These are phyloP conservation scores for Trichonephila clavipes DNA, from an alignment of 1,140 invertebrate genomes.

Conservation along the genomic window DNA sequence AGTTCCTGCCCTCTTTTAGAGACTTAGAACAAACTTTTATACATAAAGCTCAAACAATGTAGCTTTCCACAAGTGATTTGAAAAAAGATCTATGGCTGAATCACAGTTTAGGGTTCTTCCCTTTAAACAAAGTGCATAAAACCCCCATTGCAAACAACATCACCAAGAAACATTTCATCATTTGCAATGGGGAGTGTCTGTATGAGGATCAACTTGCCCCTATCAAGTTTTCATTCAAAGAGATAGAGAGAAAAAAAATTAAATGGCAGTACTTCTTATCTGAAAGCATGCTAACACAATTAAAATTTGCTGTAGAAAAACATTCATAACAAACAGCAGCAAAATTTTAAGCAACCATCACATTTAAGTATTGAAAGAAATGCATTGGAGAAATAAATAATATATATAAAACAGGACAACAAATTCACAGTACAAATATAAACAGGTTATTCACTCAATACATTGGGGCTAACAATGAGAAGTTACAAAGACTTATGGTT, in stretches of 20 bases:
- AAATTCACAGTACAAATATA: constrained; percentile 7
- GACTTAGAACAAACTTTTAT: constrained; percentile 61
- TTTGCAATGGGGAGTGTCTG: neutral
- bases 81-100: constrained; percentile 36
- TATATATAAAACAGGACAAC: neutral
- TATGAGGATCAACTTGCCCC: neutral
- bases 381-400: constrained; percentile 49
- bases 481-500: neutral
- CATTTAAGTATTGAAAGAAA: constrained; percentile 46
- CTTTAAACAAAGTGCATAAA: constrained; percentile 30
- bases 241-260: neutral
- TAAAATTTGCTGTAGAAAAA: constrained; percentile 21
- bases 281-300: constrained; percentile 27
- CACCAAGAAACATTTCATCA: constrained; percentile 24
- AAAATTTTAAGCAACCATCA: neutral
- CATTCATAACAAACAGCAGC: constrained; percentile 22
- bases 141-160: constrained; percentile 1
- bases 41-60: constrained; percentile 72
- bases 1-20: constrained; percentile 44
- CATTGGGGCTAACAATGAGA: neutral
- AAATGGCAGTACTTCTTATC: neutral
- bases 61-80: constrained; percentile 18
- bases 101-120: constrained; percentile 12
- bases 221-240: neutral
- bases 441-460: constrained; percentile 18